A percentile compares a stretch with the other conserved stretches of the same genome.
Conservation (phyloP, 2,888 invertebrate genomes). For the Microctonus brassicae region DNA sequence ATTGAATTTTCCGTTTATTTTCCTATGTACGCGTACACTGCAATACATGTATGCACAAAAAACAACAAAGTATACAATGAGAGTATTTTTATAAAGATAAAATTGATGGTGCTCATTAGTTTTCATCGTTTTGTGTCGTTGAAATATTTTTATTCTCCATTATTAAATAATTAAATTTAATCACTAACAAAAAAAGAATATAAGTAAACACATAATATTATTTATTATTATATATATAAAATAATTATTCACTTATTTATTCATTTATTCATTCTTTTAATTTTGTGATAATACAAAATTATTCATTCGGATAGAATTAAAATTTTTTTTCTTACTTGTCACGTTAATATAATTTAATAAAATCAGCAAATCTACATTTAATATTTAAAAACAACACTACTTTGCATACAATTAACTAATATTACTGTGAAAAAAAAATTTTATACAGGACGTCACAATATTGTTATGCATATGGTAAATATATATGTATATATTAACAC, state of each 20-base stretch:
- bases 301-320: too few relatives aligned
- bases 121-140: not conserved
- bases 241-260: too few relatives aligned
- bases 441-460: not conserved
- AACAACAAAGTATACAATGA: not conserved
- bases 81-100: not conserved
- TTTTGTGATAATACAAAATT: too few relatives aligned
- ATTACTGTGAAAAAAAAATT: not conserved
- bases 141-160: too few relatives aligned
- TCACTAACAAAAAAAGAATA: not conserved
- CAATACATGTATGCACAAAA: not conserved
- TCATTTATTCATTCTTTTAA: too few relatives aligned
- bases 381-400: too few relatives aligned
- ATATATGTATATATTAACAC: not conserved
- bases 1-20: conserved; percentile 23
- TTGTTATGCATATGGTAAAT: not conserved
- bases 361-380: not conserved
- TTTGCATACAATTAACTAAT: too few relatives aligned
- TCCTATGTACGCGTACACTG: not conserved
- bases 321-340: too few relatives aligned
- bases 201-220: too few relatives aligned
- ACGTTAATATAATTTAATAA: not conserved
- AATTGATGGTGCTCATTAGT: not conserved
- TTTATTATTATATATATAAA: too few relatives aligned
- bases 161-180: not conserved